Evolutionary conservation across 2,113 vertebrate species (phyloP).

Genomic region (Zapus hudsonius): DNA sequence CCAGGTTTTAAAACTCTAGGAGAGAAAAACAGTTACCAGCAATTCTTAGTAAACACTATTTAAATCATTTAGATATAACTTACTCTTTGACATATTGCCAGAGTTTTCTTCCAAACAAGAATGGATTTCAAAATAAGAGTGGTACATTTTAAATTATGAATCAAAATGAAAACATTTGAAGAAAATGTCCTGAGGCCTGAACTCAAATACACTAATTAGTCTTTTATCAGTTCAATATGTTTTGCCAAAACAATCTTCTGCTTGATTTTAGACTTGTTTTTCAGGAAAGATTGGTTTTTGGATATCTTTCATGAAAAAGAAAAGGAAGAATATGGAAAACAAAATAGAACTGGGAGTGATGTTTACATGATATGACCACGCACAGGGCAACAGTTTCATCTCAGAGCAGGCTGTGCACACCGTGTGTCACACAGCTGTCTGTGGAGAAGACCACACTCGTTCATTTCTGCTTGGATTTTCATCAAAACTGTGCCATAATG

Average conservation of each 20-base stretch:
- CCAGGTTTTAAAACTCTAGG: conserved; percentile 27
- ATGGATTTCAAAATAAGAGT: conserved; percentile 57
- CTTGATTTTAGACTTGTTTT: conserved; percentile 65
- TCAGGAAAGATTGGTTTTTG: conserved; percentile 55
- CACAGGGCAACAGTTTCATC: background rate
- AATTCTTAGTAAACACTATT: conserved; percentile 42
- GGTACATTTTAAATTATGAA: conserved; percentile 61
- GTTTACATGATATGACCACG: background rate
- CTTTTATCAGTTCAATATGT: conserved; percentile 64
- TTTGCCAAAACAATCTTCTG: conserved; percentile 69
- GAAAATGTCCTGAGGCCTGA: conserved; percentile 31
- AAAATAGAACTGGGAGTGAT: conserved; percentile 2
- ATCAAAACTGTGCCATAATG: background rate
- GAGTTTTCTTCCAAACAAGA: conserved; percentile 50
- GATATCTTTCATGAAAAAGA: conserved; percentile 51
- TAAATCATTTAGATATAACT: conserved; percentile 64
- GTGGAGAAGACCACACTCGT: background rate
- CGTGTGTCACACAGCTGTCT: background rate
- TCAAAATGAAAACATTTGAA: conserved; percentile 69
- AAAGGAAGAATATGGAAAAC: conserved; percentile 6
- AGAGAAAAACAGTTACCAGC: conserved; percentile 45
- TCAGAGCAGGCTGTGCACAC: background rate
- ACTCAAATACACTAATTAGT: conserved; percentile 63
- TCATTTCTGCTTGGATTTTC: conserved; percentile 16
- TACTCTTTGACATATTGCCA: conserved; percentile 44